Evolutionary conservation across 2,113 vertebrate species (phyloP).

Genomic region (Psephotus haematonotus): DNA sequence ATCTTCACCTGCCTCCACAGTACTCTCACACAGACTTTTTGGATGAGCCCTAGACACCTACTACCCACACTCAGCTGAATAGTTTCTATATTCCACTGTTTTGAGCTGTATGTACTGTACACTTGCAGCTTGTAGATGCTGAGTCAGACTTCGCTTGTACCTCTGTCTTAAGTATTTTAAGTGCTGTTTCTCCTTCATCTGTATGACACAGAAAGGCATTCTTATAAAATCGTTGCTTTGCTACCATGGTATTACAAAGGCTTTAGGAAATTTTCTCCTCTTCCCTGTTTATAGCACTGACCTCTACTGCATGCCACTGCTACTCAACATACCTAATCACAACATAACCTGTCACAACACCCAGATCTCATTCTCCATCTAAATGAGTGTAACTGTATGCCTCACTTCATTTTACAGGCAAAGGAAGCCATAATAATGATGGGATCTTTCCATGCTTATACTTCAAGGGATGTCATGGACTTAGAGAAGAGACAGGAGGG

Average conservation of each 20-base stretch:
- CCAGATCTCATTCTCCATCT: not conserved
- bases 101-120: not conserved
- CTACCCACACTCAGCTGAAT: not conserved
- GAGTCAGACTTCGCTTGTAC: not conserved
- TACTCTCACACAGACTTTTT: not conserved
- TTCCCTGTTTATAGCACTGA: not conserved
- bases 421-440: not conserved
- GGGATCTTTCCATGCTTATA: not conserved
- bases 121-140: not conserved
- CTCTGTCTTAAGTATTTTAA: not conserved
- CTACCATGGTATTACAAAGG: not conserved
- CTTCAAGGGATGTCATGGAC: not conserved
- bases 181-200: not conserved
- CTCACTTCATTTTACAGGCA: not conserved
- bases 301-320: rapidly evolving
- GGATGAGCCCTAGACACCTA: not conserved
- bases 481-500: not conserved
- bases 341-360: not conserved
- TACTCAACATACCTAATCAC: not conserved
- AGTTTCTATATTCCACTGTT: not conserved
- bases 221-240: not conserved
- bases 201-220: not conserved
- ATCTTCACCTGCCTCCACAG: not conserved
- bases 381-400: not conserved
- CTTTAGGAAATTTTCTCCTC: not conserved